Evolutionary conservation across 2,797 vertebrate genomes (phyloP), one percentile per base, ranked within the genome.

Genomic region (Alca torda): DNA sequence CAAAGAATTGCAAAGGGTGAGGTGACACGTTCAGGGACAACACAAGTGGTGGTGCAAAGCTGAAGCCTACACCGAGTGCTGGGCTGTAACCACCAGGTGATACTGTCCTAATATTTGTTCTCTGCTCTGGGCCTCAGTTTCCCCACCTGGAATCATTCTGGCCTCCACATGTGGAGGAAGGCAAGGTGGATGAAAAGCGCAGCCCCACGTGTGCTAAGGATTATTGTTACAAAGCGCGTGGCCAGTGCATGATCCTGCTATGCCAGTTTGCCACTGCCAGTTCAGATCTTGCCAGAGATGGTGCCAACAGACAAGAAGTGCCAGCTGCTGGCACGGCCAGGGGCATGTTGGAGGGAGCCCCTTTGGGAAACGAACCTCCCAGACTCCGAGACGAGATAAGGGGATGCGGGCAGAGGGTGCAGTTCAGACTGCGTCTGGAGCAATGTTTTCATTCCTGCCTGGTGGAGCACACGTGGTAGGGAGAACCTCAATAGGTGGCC

Each of bases 401-500:
- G 85, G 77, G 73, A 37, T 68, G 6, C 26, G 16, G 45, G 84
- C 59, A 43, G 85, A 51, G 51, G 77, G 31, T 60, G 95, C 77
- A 75, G 82, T 9, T 67, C 72, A 23, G 64, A 18, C 53, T 50
- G 16, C 0, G 37, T 72, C 69, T 69, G 74, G 54, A 80, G 61
- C 23, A 2, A 15, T 64, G 87, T 69, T 81, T 81, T 51, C 51
- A 4, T 69, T 72, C 54, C 70, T 19, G 17, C 53, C 19, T 6
- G 28, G 16, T 33, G 59, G 53, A 87, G 68, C 6, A 0, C 4
- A 17, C 25, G 35, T 43, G 82, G 84, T 57, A 30, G 78, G 81
- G 74, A 80, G 82, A 61, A 72, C 57, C 94, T 85, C 73, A 6
- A 7, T 82, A 90, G 95, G 95, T 96, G 95, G 93, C 95, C 94